Base-by-base conservation (phyloP, 2,113 vertebrate species). In the Arenaria interpres region DNA sequence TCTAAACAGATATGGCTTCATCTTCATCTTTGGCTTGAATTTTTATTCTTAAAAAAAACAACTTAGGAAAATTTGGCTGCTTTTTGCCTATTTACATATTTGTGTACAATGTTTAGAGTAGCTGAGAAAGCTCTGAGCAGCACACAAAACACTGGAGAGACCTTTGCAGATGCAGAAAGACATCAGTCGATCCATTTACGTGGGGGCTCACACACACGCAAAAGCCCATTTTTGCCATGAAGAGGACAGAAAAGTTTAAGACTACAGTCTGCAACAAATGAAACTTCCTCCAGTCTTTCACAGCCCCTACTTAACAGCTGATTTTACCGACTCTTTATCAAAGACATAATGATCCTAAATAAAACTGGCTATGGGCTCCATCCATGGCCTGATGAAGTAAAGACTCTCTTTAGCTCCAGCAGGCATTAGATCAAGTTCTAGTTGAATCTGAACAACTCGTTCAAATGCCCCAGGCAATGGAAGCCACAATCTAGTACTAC, bases 151-250 rank as follows among this genome's bases (percentile, higher is more conserved):
- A 63, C 18, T 4, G 6, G 33, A 56, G 33, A 51, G 20, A 60
- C 22, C 14, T 66, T 0, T 0, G 43, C 6, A 24, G 41, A 41
- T 11, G 33, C 43, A 88, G 32, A 50, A 78, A 45, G 19, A 41
- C 25, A 75, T n/a, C 33, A n/a, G 10, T 14, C 32, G 28, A 5
- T 22, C 15, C 25, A 23, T n/a, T 41, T 25, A 73, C 2, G 0
- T 7, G 9, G 13, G 5, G 10, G 12, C 30, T 82, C 23, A 68
- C 13, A 51, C 9, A 57, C 4, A 54, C 0, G 0, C 16, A 72
- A 12, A 37, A 78, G 6, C 5, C 9, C 7, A 28, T 43, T 83
- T 92, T 79, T 80, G 24, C 37, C 25, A 5, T 9, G 4, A 71
- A 8, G 41, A 39, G 59, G 32, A 56, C 7, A 82, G 37, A 78